Base-by-base conservation (phyloP, 2,797 vertebrate genomes). In the Periparus ater region DNA sequence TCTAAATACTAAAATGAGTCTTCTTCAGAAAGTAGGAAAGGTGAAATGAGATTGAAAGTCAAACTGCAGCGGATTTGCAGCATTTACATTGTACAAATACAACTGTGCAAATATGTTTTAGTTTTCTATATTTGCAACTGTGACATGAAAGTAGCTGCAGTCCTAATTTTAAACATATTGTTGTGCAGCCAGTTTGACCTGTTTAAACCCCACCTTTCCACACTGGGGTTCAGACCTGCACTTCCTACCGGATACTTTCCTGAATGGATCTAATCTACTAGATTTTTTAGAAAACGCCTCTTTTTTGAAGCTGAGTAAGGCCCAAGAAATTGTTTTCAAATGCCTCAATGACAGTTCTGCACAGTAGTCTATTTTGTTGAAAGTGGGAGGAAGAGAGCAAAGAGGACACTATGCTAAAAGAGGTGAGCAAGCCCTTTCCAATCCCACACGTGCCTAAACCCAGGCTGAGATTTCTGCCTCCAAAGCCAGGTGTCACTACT, bases 391-490 rank as follows among this genome's bases (percentile, higher is more conserved):
- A 89, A 68, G 51, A 58, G 83, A 58, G 14, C 27, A 51, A 73
- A 50, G n/a, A 63, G 27, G 4, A 18, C 6, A 11, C 4, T 54
- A 3, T 65, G 66, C 25, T 65, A 16, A 54, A 75, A 61, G 50
- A 48, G 12, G 12, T 7, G 19, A 53, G 42, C 51, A 15, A 77
- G 2, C 21, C 26, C 6, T 75, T 12, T 53, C 66, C 21, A 57
- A 0, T 72, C 15, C 20, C 22, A 7, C 32, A 53, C 0, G 0
- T 27, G 4, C 16, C 29, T 68, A 50, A 85, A 30, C 34, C 21
- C 21, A 25, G 17, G 44, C 6, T 66, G 73, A 58, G n/a, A 17
- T 68, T 78, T 88, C 42, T 84, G 29, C n/a, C 47, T 75, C 25
- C 1, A 1, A 90, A 89, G 34, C 29, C 20, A 7, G 13, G 15